Evolutionary conservation across 2,797 vertebrate genomes (phyloP), one percentile per base, ranked within the genome.

Genomic region (Sylvilagus floridanus): DNA sequence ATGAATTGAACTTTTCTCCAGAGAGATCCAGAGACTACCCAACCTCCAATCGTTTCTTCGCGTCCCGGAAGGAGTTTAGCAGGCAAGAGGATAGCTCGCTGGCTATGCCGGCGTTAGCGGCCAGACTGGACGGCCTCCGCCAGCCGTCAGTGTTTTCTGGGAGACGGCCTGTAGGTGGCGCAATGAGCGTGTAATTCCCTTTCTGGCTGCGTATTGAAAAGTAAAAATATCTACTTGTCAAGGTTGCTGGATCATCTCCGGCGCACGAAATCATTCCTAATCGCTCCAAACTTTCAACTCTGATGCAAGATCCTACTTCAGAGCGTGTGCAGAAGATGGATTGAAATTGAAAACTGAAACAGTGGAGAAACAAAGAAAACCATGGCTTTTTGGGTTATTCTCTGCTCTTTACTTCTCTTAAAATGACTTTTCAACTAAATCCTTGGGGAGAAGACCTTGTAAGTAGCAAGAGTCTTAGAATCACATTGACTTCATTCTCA

Each of bases 151-250:
- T 8, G 1, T 4, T 19, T 88, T 83, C 72, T 4, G 11, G 50
- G 81, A 4, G 2, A 13, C 0, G 12, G 32, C 26, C 96, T 1
- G 82, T 79, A 97, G 96, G 76, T 94, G 95, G 95, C 57, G 84
- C 83, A 16, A n/a, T 0, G 11, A 88, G 75, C 62, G 3, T 1
- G 14, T 6, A 28, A 12, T 47, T 83, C 84, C 7, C 1, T 2
- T 52, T 1, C 86, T 8, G n/a, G 28, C n/a, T 26, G 16, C 0
- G 13, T 7, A 21, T 16, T 35, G 16, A 16, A 54, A 32, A 60
- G 54, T 17, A 57, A 75, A 91, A 90, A 30, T 17, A 66, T 68
- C 78, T 24, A 32, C 78, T 52, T 50, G 22, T 83, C 65, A 35
- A 75, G 35, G 42, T 16, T 6, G 12, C n/a, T 66, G 89, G 89